A percentile compares a stretch with the other conserved stretches of the same genome.
phyloP scores from a whole-genome alignment of 2,113 vertebrate genomes.

The Microcebus murinus region DNA sequence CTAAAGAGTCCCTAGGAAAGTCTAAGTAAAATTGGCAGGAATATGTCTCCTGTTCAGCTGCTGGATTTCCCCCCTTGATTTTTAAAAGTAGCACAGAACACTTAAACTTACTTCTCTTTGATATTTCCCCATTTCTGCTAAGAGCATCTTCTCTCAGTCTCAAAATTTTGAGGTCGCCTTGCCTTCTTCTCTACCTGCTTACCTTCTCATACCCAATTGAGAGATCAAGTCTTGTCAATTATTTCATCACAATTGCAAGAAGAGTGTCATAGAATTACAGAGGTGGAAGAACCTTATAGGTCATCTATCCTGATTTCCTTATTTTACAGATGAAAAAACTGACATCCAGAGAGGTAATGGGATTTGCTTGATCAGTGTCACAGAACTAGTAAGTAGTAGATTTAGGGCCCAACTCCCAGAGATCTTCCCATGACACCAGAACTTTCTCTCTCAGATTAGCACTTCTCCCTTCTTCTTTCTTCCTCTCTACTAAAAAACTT shows the following conservation, averaged over 20 bases:
- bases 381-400: neutral
- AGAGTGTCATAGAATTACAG: slow-evolving; percentile 23
- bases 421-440: neutral
- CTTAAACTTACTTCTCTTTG: slow-evolving; percentile 29
- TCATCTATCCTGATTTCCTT: neutral
- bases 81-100: neutral
- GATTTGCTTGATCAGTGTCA: neutral
- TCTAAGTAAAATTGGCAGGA: neutral
- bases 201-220: neutral
- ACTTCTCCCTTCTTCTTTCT: neutral
- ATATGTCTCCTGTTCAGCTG: neutral
- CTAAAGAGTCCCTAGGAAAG: neutral
- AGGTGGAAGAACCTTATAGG: neutral
- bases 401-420: neutral
- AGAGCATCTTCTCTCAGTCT: neutral
- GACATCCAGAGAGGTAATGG: neutral
- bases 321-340: neutral
- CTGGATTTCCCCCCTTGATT: neutral
- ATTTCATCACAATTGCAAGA: slow-evolving; percentile 68
- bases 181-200: neutral
- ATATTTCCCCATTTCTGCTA: neutral
- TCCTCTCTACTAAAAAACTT: neutral
- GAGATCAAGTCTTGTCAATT: slow-evolving; percentile 37
- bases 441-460: neutral
- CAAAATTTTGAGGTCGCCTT: neutral